Evolutionary conservation across 2,113 vertebrate species (phyloP), one percentile per base, ranked within the genome.

Genomic region (Poeciliopsis prolifica): DNA sequence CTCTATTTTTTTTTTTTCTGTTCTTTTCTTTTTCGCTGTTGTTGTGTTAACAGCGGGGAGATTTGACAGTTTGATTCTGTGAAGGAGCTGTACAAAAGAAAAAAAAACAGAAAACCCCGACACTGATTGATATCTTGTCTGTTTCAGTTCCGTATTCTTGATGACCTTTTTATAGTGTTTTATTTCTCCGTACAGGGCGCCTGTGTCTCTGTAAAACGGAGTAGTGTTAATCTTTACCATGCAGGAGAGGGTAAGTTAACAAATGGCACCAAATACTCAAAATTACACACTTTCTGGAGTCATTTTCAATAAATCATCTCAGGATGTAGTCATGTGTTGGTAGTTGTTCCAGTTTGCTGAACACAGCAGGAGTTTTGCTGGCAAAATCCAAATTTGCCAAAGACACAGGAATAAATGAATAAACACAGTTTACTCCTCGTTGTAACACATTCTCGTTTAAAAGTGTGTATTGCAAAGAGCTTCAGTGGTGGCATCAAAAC

Each of bases 171-270:
- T 40, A 28, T 58, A 31, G 54, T 77, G 72, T 70, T 66, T 42
- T 68, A 83, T 17, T 82, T 19, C 90, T 79, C 37, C 60, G 37
- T 72, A 51, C 79, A 98, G 97, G 82, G 81, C 75, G 87, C 84
- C 70, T 96, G 91, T 87, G 15, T 92, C 44, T 95, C 94, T 83
- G 42, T 96, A 86, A 97, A 94, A 94, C 95, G 81, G 61, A 94
- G 94, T 84, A 88, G 94, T 68, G 74, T 86, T 66, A 92, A 95
- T 91, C 87, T 96, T 0, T 76, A 96, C 85, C 93, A 96, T 2
- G 93, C 95, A 91, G 96, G 95, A 90, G 94, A 96, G 94, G 96
- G 97, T 98, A 91, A 93, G 92, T 83, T 42, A 37, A 68, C 17
- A 80, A 64, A 24, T 48, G 40, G 35, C 11, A 35, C 51, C 10